Evolutionary conservation across 1,140 invertebrate genomes (phyloP).

Genomic region (Caenorhabditis latens): DNA sequence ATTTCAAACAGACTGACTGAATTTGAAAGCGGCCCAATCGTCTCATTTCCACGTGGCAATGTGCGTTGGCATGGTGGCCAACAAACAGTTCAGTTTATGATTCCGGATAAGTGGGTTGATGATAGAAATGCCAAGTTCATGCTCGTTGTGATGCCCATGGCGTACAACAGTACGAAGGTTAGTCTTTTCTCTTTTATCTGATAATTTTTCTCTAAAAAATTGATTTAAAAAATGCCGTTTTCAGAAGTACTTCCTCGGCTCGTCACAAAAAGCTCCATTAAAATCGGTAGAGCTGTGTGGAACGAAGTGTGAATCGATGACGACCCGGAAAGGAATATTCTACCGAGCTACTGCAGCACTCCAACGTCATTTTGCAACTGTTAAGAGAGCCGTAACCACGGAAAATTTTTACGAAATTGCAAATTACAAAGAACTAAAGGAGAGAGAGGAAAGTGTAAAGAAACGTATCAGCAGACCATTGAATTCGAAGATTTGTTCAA

Average conservation of each 20-base stretch:
- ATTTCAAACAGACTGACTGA: background rate
- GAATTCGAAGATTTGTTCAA: background rate
- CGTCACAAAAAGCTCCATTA: background rate
- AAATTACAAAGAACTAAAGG: background rate
- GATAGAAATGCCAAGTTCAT: background rate
- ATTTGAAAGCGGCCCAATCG: background rate
- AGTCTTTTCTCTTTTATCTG: background rate
- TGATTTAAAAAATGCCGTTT: background rate
- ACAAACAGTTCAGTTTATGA: slow-evolving; percentile 10
- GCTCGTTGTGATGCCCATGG: slow-evolving; percentile 24
- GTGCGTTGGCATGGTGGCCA: no score
- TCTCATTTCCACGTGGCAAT: slow-evolving; percentile 5
- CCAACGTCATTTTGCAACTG: background rate
- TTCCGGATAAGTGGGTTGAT: background rate
- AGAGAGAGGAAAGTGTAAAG: background rate
- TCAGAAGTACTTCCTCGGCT: background rate
- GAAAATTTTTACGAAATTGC: background rate
- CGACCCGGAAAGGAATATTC: background rate
- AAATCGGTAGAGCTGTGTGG: background rate
- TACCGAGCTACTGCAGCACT: slow-evolving; percentile 14
- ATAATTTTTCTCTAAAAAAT: background rate
- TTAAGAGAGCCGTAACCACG: background rate
- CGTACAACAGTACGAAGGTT: background rate
- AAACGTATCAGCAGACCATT: background rate
- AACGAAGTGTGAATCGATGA: background rate